A percentile compares a stretch with the other conserved stretches of the same genome.
phyloP scores from a whole-genome alignment of 2,888 invertebrate genomes.

The Leptodirus hochenwartii region DNA sequence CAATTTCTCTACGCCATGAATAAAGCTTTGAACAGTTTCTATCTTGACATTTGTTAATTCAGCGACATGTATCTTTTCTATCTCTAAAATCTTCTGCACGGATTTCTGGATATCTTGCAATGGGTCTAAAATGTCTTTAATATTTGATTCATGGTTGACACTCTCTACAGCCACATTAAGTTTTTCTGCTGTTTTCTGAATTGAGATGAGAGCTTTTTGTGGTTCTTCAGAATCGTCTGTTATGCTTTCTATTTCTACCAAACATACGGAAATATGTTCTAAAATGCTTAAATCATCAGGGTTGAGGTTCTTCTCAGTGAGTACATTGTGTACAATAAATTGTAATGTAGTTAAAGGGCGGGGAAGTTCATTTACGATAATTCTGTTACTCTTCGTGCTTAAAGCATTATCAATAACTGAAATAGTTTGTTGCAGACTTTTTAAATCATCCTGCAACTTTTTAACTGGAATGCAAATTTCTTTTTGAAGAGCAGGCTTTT shows the following conservation, averaged over 20 bases:
- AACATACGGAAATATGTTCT: constrained; percentile 17
- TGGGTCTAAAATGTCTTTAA: constrained; percentile 26
- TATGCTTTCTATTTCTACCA: constrained; percentile 17
- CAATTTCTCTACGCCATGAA: constrained; percentile 12
- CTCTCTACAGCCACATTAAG: constrained; percentile 17
- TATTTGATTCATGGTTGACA: constrained; percentile 24
- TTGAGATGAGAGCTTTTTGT: constrained; percentile 7
- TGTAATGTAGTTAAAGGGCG: constrained; percentile 23
- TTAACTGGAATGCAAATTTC: constrained; percentile 14
- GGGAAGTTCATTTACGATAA: constrained; percentile 19
- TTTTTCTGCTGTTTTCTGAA: constrained; percentile 11
- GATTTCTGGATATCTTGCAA: constrained; percentile 22
- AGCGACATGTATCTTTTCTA: constrained; percentile 12
- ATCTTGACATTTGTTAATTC: constrained; percentile 7
- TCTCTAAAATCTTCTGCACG: constrained; percentile 18
- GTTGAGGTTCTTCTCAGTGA: constrained; percentile 21
- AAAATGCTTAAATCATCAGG: constrained; percentile 21
- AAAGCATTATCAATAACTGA: constrained; percentile 14
- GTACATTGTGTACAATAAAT: constrained; percentile 20
- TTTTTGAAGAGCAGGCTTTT: constrained; percentile 10
- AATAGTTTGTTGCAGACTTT: constrained; percentile 21
- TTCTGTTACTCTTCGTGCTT: constrained; percentile 18
- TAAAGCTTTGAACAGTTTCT: constrained; percentile 9
- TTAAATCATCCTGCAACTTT: constrained; percentile 18
- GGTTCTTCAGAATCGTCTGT: constrained; percentile 6